These are phyloP conservation scores for Bombus balteatus DNA, from an alignment of 1,140 invertebrate genomes.

Conservation along the genomic window DNA sequence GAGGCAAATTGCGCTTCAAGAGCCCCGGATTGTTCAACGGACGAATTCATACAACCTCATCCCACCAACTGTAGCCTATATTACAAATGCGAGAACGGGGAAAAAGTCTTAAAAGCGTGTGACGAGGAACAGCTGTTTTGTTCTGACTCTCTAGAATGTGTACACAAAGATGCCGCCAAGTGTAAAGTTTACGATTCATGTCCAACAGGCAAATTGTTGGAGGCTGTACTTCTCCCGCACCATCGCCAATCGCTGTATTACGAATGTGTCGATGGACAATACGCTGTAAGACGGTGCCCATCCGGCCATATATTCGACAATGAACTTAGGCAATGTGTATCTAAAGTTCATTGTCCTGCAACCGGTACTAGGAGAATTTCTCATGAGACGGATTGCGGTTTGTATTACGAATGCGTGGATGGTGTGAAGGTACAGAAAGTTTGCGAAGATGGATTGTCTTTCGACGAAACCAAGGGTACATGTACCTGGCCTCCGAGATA, in stretches of 20 bases:
- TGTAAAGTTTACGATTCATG: too few relatives aligned
- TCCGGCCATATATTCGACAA: slow-evolving; percentile 81
- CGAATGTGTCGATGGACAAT: slow-evolving; percentile 81
- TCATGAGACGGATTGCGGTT: slow-evolving; percentile 58
- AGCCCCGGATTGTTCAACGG: too few relatives aligned
- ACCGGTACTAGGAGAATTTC: background rate
- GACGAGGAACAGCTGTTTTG: too few relatives aligned
- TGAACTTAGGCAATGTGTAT: slow-evolving; percentile 77
- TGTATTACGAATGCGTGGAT: slow-evolving; percentile 73
- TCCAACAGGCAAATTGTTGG: too few relatives aligned
- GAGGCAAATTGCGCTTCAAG: too few relatives aligned
- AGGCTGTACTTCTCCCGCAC: slow-evolving; percentile 77
- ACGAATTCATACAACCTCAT: too few relatives aligned
- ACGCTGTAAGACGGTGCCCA: slow-evolving; percentile 79
- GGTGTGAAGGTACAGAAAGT: slow-evolving; percentile 34
- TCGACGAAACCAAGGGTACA: slow-evolving; percentile 52
- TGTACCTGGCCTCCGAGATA: background rate
- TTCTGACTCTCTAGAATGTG: too few relatives aligned
- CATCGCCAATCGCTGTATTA: slow-evolving; percentile 80
- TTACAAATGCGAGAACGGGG: too few relatives aligned
- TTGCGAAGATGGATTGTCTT: slow-evolving; percentile 77
- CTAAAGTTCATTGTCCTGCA: background rate
- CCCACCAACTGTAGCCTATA: too few relatives aligned
- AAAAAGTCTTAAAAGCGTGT: too few relatives aligned
- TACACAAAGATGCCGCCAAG: too few relatives aligned